Evolutionary conservation across 2,113 vertebrate species (phyloP).

Genomic region (Pedetes capensis): DNA sequence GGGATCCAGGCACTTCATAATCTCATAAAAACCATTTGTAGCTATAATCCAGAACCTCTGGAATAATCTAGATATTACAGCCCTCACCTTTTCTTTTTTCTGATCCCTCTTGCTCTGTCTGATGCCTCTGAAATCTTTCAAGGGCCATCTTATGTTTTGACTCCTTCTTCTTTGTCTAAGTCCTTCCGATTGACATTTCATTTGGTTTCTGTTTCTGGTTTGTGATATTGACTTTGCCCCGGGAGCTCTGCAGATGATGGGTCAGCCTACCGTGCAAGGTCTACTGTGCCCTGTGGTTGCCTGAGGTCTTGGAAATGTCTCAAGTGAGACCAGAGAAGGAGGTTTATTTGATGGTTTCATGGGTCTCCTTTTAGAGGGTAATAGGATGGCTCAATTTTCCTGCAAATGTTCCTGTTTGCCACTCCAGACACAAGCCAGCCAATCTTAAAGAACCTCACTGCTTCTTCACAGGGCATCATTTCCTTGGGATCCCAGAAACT

Average conservation of each 20-base stretch:
- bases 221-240: background rate
- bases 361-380: background rate
- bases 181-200: background rate
- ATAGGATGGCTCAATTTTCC: background rate
- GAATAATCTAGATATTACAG: background rate
- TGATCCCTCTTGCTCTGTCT: background rate
- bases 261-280: background rate
- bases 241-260: background rate
- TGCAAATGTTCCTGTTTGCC: background rate
- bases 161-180: background rate
- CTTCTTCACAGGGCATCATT: background rate
- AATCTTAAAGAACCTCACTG: background rate
- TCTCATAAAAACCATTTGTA: background rate
- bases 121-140: background rate
- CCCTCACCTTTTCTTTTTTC: background rate
- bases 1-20: background rate
- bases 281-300: background rate
- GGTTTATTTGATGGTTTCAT: background rate
- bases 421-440: background rate
- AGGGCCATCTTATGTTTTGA: background rate
- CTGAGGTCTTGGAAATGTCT: background rate
- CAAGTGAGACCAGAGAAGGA: background rate
- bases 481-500: background rate
- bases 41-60: background rate
- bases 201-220: background rate